Evolutionary conservation across 2,888 invertebrate genomes (phyloP).

Genomic region (Parnassius glacialis): DNA sequence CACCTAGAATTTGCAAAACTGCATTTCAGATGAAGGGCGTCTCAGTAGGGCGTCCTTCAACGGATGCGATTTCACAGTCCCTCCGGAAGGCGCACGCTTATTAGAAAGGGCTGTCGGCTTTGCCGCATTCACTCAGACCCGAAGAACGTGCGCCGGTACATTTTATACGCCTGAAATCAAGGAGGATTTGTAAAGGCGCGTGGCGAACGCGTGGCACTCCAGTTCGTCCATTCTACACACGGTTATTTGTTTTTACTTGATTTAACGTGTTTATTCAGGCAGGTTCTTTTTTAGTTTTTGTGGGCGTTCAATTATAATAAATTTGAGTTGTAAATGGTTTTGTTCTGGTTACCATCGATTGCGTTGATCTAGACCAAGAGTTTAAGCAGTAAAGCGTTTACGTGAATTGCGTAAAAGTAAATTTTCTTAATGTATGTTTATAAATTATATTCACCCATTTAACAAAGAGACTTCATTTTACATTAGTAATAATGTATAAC

Average conservation of each 20-base stretch:
- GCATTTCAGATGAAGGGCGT: conserved; percentile 27
- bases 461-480: too few species aligned
- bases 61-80: conserved; percentile 47
- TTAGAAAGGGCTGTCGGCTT: conserved; percentile 64
- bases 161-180: conserved; percentile 44
- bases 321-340: not conserved
- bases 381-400: too few species aligned
- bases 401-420: too few species aligned
- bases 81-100: conserved; percentile 56
- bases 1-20: conserved; percentile 9
- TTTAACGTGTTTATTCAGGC: conserved; percentile 64
- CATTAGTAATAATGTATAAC: too few species aligned
- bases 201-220: conserved; percentile 48
- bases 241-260: conserved; percentile 74
- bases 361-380: too few species aligned
- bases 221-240: conserved; percentile 39
- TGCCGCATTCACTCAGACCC: conserved; percentile 34
- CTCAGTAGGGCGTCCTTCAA: conserved; percentile 42
- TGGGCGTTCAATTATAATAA: conserved; percentile 6
- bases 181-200: conserved; percentile 47
- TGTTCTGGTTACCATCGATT: not conserved
- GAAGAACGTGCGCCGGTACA: conserved; percentile 32
- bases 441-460: too few species aligned
- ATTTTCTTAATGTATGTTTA: too few species aligned
- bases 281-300: conserved; percentile 25